These are phyloP conservation scores for Gobio gobio DNA, from an alignment of 2,113 vertebrate species.

Conservation along the genomic window DNA sequence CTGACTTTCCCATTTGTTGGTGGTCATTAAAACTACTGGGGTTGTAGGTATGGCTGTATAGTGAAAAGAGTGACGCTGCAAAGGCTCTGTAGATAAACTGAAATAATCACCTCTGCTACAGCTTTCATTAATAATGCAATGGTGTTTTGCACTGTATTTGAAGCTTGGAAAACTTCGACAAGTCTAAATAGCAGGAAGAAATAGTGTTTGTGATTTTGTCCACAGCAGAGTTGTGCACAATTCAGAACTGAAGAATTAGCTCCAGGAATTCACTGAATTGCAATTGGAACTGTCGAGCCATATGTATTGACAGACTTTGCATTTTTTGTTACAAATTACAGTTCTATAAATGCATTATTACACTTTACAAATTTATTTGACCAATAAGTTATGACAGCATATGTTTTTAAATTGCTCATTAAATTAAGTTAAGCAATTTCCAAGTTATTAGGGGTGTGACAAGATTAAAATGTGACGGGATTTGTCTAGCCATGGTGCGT, in stretches of 20 bases:
- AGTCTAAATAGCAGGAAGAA: neutral
- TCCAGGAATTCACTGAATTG: neutral
- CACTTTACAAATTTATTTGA: too few species aligned
- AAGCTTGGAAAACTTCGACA: neutral
- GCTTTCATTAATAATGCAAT: conserved; percentile 23
- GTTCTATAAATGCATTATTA: neutral
- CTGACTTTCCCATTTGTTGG: conserved; percentile 43
- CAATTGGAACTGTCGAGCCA: neutral
- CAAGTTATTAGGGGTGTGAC: too few species aligned
- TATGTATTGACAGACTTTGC: neutral
- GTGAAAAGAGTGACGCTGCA: neutral
- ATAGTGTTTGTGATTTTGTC: neutral
- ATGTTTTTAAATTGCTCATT: too few species aligned
- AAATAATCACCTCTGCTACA: neutral
- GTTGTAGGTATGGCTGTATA: conserved; percentile 57
- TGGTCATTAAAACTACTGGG: conserved; percentile 62
- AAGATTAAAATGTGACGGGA: too few species aligned
- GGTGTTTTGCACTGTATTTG: neutral
- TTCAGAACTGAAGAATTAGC: neutral
- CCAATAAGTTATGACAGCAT: too few species aligned
- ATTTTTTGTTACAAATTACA: neutral
- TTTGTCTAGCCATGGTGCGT: too few species aligned
- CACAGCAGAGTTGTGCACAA: neutral
- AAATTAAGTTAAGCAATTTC: too few species aligned
- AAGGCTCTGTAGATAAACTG: neutral